These are phyloP conservation scores for Platynereis dumerilii DNA, from an alignment of 2,888 invertebrate species.

Conservation along the genomic window DNA sequence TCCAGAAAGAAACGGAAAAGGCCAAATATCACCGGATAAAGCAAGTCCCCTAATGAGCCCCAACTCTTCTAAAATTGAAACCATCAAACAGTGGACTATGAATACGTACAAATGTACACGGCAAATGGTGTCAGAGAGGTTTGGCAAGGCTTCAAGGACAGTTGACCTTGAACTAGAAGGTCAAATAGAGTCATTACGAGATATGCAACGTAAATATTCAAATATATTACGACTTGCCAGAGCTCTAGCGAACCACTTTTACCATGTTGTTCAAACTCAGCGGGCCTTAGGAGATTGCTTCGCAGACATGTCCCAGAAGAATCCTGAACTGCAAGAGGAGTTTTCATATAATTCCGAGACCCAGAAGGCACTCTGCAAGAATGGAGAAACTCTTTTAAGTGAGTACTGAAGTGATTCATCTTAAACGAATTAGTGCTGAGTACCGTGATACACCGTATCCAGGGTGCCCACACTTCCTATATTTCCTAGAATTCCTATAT, in stretches of 20 bases:
- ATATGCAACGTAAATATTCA: slow-evolving; percentile 88
- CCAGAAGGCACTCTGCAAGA: slow-evolving; percentile 88
- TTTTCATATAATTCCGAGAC: slow-evolving; percentile 96
- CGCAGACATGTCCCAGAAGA: slow-evolving; percentile 93
- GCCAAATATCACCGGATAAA: background rate
- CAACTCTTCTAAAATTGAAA: slow-evolving; percentile 71
- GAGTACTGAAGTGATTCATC: too few relatives aligned
- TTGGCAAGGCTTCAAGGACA: slow-evolving; percentile 74
- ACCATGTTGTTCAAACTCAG: slow-evolving; percentile 83
- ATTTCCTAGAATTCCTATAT: too few relatives aligned
- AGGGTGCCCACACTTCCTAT: background rate
- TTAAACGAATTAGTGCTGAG: background rate
- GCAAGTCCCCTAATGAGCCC: background rate
- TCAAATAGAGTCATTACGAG: slow-evolving; percentile 89
- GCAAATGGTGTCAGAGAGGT: slow-evolving; percentile 92
- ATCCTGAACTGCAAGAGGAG: slow-evolving; percentile 92
- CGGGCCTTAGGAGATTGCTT: slow-evolving; percentile 89
- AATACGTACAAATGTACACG: slow-evolving; percentile 98
- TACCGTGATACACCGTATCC: background rate
- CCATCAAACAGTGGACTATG: slow-evolving; percentile 94
- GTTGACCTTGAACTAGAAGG: slow-evolving; percentile 83
- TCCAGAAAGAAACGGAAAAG: slow-evolving; percentile 44
- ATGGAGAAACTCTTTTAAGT: slow-evolving; percentile 85
- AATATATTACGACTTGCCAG: slow-evolving; percentile 81
- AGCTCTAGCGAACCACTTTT: slow-evolving; percentile 86